Percentiles rank a stretch among this genome's conserved stretches.
phyloP scores from a whole-genome alignment of 2,797 vertebrate genomes.

The Dermochelys coriacea region DNA sequence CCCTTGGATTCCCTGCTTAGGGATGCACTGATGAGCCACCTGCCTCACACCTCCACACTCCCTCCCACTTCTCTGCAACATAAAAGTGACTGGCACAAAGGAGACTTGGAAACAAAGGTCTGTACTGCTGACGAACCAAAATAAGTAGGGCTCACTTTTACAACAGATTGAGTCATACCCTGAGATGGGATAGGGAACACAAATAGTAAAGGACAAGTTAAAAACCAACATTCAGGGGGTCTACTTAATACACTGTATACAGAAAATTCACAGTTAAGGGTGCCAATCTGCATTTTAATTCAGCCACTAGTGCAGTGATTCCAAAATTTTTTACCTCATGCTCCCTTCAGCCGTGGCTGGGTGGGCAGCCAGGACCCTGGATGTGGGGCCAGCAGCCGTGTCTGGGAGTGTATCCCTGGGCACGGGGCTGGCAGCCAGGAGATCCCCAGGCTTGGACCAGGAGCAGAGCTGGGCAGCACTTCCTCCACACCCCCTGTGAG shows the following conservation, averaged over 20 bases:
- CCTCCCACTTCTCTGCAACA: not conserved
- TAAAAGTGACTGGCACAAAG: not conserved
- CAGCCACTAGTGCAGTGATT: not conserved
- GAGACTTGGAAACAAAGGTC: not conserved
- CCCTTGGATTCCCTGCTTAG: not conserved
- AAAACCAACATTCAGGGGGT: not conserved
- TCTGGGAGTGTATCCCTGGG: no score
- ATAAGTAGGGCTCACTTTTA: not conserved
- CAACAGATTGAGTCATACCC: not conserved
- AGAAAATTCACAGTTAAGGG: constrained; percentile 32
- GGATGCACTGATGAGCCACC: not conserved
- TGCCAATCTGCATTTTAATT: constrained; percentile 11
- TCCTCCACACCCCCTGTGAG: no score
- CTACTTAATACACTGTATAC: fast-evolving
- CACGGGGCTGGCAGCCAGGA: no score
- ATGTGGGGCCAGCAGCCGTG: no score
- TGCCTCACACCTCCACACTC: not conserved
- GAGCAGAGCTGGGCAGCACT: no score
- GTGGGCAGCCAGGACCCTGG: no score
- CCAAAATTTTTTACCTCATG: not conserved
- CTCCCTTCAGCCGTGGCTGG: no score
- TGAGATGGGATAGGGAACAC: not conserved
- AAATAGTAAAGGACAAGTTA: constrained; percentile 17
- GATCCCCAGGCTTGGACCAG: no score
- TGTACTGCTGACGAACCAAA: not conserved